phyloP scores from a whole-genome alignment of 1,140 invertebrate genomes.

The Anadara kagoshimensis region DNA sequence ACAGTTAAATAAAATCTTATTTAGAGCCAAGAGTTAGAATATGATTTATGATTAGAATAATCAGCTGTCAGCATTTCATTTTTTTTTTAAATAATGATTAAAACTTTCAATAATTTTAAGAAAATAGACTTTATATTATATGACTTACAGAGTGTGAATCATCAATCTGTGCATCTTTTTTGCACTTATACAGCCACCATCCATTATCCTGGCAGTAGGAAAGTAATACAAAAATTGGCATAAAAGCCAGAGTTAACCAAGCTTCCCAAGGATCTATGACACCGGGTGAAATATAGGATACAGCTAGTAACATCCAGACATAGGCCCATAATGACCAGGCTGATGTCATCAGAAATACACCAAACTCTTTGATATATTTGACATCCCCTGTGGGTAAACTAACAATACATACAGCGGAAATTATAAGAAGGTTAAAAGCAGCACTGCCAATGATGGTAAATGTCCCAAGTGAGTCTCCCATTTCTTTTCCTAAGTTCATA shows the following conservation, averaged over 20 bases:
- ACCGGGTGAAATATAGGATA: slow-evolving; percentile 58
- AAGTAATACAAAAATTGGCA: slow-evolving; percentile 75
- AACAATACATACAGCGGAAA: slow-evolving; percentile 71
- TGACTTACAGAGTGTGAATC: slow-evolving; percentile 11
- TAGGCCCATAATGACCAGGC: slow-evolving; percentile 76
- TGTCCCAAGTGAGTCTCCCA: slow-evolving; percentile 71
- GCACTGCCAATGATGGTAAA: slow-evolving; percentile 76
- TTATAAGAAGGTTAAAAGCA: slow-evolving; percentile 76
- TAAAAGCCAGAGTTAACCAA: slow-evolving; percentile 77
- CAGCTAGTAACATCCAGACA: slow-evolving; percentile 73
- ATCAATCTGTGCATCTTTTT: slow-evolving; percentile 8
- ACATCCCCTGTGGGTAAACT: slow-evolving; percentile 58
- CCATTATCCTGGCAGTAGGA: slow-evolving; percentile 65
- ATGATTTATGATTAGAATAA: no score
- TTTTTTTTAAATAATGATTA: no score
- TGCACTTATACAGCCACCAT: slow-evolving; percentile 55
- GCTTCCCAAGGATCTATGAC: slow-evolving; percentile 77
- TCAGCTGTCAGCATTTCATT: no score
- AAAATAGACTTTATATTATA: background rate
- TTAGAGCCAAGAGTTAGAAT: no score
- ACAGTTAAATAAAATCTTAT: no score
- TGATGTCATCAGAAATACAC: slow-evolving; percentile 74
- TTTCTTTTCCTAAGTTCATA: slow-evolving; percentile 30
- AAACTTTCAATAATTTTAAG: no score
- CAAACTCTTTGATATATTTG: slow-evolving; percentile 72